A percentile compares a stretch with the other conserved stretches of the same genome.
Conservation (phyloP, 2,888 invertebrate species). For the Acanthosepion esculentum region DNA sequence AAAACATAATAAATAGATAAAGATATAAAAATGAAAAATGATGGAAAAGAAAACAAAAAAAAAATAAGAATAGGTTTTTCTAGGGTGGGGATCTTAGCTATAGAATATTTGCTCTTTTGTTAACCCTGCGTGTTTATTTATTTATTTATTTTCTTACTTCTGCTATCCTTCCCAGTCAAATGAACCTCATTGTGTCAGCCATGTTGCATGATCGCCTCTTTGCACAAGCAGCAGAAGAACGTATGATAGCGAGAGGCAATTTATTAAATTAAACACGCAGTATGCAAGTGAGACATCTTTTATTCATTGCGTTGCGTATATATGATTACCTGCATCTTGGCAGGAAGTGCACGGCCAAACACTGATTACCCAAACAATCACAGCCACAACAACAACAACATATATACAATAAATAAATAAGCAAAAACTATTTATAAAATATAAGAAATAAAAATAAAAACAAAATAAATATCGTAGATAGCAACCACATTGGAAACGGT, state of each 20-base stretch:
- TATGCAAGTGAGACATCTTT: conserved; percentile 4
- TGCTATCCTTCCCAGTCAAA: not conserved
- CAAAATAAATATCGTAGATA: no score
- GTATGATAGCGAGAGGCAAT: not conserved
- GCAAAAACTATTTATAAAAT: no score
- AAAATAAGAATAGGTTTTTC: not conserved
- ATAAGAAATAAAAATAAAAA: no score
- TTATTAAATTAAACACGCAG: conserved; percentile 12
- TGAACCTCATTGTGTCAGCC: not conserved
- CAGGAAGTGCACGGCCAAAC: not conserved
- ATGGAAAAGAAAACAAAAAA: not conserved
- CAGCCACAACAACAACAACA: not conserved
- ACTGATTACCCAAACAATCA: not conserved
- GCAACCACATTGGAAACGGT: no score
- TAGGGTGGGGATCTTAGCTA: not conserved
- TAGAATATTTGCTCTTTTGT: not conserved
- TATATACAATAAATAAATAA: no score
- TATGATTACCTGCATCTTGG: not conserved
- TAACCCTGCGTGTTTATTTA: not conserved
- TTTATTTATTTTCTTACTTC: not conserved
- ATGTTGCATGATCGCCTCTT: conserved; percentile 12
- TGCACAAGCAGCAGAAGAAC: not conserved
- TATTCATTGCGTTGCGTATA: not conserved
- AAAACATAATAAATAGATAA: not conserved
- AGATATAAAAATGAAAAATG: not conserved